Evolutionary conservation across 92 coral and sea anemone genomes (phyloP).

Genomic region (Parazoanthus swiftii): DNA sequence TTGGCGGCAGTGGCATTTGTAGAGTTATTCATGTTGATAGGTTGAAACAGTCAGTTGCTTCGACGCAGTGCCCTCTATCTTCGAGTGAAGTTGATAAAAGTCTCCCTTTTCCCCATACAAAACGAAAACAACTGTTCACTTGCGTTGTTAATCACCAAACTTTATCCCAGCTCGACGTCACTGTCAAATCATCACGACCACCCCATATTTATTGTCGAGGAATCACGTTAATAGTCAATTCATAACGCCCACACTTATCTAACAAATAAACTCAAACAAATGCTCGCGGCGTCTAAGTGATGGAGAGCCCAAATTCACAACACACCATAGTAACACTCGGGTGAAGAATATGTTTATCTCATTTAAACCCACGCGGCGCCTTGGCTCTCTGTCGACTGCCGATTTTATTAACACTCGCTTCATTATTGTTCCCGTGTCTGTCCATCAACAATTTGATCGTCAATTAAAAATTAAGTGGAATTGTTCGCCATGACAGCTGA

Average conservation of each 20-base stretch:
- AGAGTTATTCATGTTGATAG: constrained; percentile 34
- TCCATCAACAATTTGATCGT: constrained; percentile 41
- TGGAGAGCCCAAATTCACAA: constrained; percentile 28
- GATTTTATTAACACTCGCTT: constrained; percentile 40
- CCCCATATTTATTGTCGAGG: constrained; percentile 11
- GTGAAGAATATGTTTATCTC: constrained; percentile 29
- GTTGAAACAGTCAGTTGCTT: background rate
- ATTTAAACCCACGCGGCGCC: constrained; percentile 27
- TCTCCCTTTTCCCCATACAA: constrained; percentile 1
- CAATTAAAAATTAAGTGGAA: constrained; percentile 34
- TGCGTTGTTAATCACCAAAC: background rate
- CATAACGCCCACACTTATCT: constrained; percentile 30
- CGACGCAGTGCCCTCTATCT: background rate
- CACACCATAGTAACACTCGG: constrained; percentile 29
- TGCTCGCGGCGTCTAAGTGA: constrained; percentile 35
- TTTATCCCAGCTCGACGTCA: constrained; percentile 17
- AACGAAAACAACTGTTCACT: background rate
- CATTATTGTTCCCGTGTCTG: constrained; percentile 25
- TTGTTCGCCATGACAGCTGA: constrained; percentile 27
- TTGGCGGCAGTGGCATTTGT: constrained; percentile 7
- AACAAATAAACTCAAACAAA: constrained; percentile 17
- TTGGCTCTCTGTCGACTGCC: constrained; percentile 8
- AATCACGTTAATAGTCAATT: constrained; percentile 19
- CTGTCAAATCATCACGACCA: constrained; percentile 13
- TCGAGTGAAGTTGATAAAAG: background rate